These are phyloP conservation scores for Ursus arctos DNA, from an alignment of 2,113 vertebrate species.

Conservation along the genomic window DNA sequence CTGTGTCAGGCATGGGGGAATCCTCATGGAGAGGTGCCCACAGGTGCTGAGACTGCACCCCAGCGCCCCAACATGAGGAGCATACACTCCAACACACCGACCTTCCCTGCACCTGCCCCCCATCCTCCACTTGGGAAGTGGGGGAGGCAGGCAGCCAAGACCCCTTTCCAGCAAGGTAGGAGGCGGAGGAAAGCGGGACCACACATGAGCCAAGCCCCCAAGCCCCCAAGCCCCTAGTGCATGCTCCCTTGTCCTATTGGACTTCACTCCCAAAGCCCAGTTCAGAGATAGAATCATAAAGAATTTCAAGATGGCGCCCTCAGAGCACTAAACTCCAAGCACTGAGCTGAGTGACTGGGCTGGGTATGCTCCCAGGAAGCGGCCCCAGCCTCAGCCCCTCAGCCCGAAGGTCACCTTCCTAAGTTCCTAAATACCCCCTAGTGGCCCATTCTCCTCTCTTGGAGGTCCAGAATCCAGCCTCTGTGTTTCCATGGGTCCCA, in stretches of 20 bases:
- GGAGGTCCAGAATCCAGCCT: neutral
- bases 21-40: neutral
- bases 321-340: neutral
- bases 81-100: neutral
- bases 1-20: neutral
- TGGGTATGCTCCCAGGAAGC: neutral
- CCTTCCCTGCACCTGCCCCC: neutral
- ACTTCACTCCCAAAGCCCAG: neutral
- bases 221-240: neutral
- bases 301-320: neutral
- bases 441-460: neutral
- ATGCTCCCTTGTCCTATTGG: accelerated
- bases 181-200: neutral
- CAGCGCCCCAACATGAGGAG: neutral
- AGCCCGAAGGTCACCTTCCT: too few species aligned
- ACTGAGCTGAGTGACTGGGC: neutral
- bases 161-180: neutral
- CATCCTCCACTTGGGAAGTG: neutral
- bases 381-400: neutral
- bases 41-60: neutral
- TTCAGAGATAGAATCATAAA: neutral
- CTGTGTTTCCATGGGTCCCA: neutral
- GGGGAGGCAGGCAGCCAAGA: neutral
- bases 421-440: neutral
- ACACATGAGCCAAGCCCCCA: neutral